Conservation (phyloP, 1,140 invertebrate species). For the Brachionus paranguensis region DNA sequence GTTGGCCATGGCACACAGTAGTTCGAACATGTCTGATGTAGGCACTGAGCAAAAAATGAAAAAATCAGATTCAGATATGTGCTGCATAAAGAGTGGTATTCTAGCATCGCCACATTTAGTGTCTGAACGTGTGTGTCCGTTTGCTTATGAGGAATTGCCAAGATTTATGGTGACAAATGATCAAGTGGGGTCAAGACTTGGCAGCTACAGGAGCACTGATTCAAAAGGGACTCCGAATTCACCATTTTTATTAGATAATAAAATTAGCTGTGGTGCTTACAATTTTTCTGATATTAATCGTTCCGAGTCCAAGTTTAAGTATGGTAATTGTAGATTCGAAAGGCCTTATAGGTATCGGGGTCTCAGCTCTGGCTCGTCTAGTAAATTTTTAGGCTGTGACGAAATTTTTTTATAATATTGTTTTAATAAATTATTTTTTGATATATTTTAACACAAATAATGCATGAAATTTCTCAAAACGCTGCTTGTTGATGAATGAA, state of each 20-base stretch:
- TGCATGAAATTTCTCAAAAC: too few relatives aligned
- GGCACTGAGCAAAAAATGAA: not conserved
- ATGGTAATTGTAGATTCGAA: not conserved
- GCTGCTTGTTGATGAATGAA: too few relatives aligned
- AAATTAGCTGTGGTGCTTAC: not conserved
- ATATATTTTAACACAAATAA: too few relatives aligned
- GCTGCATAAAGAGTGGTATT: not conserved
- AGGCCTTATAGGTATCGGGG: not conserved
- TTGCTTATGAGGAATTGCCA: conserved; percentile 1
- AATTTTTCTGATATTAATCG: not conserved
- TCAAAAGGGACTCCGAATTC: not conserved
- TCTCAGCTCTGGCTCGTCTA: not conserved
- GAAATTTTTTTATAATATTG: not conserved
- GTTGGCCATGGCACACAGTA: not conserved
- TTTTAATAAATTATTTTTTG: not conserved
- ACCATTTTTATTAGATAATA: not conserved
- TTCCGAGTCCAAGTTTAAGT: not conserved
- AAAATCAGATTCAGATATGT: not conserved
- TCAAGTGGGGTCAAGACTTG: not conserved
- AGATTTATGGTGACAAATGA: not conserved
- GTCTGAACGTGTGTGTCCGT: not conserved
- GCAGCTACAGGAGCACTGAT: not conserved
- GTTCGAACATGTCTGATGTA: not conserved
- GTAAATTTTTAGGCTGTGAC: not conserved
- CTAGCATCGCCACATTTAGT: not conserved